Evolutionary conservation across 2,113 vertebrate genomes (phyloP).

Genomic region (Cyrtonyx montezumae): DNA sequence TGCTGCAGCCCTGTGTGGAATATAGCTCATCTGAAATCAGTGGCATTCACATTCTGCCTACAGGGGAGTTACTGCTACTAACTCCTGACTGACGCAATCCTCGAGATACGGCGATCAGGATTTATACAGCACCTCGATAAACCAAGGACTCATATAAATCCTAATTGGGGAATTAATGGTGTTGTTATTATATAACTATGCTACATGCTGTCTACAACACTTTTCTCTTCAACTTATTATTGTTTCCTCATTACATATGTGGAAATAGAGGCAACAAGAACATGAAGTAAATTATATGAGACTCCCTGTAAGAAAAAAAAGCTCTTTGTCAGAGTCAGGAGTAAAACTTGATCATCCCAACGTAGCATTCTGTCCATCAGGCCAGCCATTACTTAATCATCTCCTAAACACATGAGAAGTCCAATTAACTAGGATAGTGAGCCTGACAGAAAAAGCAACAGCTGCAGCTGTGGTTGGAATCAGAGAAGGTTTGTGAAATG

Average conservation of each 20-base stretch:
- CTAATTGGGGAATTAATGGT: not conserved
- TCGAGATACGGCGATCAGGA: not conserved
- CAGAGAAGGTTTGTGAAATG: not conserved
- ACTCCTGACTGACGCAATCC: not conserved
- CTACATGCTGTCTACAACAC: not conserved
- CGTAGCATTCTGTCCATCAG: not conserved
- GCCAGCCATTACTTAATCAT: not conserved
- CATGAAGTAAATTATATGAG: rapidly evolving
- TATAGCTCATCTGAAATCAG: not conserved
- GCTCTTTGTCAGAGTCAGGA: not conserved
- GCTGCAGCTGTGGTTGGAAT: not conserved
- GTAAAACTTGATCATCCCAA: not conserved
- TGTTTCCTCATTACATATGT: not conserved
- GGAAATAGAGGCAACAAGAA: not conserved
- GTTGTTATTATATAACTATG: not conserved
- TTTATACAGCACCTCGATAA: not conserved
- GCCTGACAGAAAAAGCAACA: not conserved
- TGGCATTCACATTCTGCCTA: not conserved
- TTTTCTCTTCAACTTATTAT: not conserved
- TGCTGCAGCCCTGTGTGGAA: not conserved
- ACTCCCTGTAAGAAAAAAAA: not conserved
- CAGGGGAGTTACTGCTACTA: not conserved
- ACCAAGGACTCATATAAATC: not conserved
- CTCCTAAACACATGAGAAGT: not conserved
- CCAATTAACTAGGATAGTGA: not conserved